Base-by-base conservation (phyloP, 2,113 vertebrate species). In the Psittacula cyanocephala region DNA sequence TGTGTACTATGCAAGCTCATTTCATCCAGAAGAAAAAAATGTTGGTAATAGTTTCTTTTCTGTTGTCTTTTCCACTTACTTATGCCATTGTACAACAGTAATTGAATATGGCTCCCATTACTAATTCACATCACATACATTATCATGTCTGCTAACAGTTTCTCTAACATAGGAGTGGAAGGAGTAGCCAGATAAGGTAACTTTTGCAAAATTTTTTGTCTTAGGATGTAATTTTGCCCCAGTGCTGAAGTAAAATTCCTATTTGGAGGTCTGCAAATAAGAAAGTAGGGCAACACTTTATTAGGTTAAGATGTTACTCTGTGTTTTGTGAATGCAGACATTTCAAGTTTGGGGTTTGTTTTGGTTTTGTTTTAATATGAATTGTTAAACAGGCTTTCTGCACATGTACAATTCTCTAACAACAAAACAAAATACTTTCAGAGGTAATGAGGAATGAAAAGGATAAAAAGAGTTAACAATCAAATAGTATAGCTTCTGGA, bases 241-340 rank as follows among this genome's bases (percentile, higher is more conserved):
- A 57, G 11, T 77, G 82, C 79, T 59, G 31, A 80, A 93, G 33
- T 62, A 57, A 69, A 86, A 85, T 80, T 94, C 47, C 27, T 67
- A 20, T 77, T 80, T 90, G 5, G 11, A 69, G 31, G 44, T 47
- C 81, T 57, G 35, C 22, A 82, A 95, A 91, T 82, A 71, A 62
- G 70, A 82, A 88, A 80, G 44, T 50, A 70, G 71, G 63, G 59
- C 55, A 81, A 28, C 28, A 49, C n/a, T 77, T 92, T 33, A 57
- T 74, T 57, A 89, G 59, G n/a, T 91, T 76, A 91, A 80, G 79
- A 50, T 72, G 33, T 65, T 74, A 75, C 6, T 7, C 13, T 75
- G 28, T 75, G n/a, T 39, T 89, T 79, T 85, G 47, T 85, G 68
- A 82, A 80, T 41, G 37, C 59, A 55, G 25, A 35, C 18, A 13